A percentile compares a stretch with the other conserved stretches of the same genome.
Evolutionary conservation across 2,113 vertebrate species (phyloP).

Genomic region (Ariopsis seemanni): DNA sequence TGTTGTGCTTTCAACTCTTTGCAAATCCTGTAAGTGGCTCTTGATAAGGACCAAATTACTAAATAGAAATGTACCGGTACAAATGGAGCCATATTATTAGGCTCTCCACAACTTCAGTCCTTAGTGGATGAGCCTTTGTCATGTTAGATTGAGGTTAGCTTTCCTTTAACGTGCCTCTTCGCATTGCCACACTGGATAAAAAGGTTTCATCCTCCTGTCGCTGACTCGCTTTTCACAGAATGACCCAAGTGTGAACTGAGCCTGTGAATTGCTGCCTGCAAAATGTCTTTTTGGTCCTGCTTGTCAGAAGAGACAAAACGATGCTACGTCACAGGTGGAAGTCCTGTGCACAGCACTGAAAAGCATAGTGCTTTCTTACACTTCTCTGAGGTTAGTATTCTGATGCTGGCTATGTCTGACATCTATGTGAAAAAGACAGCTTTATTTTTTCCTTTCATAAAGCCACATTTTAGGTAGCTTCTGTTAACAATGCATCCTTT

Average conservation of each 20-base stretch:
- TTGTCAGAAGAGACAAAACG: slow-evolving; percentile 4
- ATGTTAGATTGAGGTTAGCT: background rate
- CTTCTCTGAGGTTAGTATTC: background rate
- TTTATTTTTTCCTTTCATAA: background rate
- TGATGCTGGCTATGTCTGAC: background rate
- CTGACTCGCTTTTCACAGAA: background rate
- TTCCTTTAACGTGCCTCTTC: slow-evolving; percentile 2
- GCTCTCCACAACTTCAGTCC: background rate
- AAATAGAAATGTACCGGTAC: slow-evolving; percentile 13
- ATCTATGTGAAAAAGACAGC: background rate
- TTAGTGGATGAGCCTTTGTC: background rate
- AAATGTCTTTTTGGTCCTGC: background rate
- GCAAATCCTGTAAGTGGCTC: background rate
- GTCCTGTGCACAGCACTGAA: background rate
- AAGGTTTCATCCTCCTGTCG: background rate
- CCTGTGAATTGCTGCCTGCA: background rate
- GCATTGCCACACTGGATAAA: background rate
- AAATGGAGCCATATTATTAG: slow-evolving; percentile 7
- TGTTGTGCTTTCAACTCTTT: background rate
- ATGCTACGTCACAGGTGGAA: background rate
- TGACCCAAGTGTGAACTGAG: background rate
- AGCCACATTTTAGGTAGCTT: background rate
- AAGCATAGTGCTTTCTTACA: background rate
- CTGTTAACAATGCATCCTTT: background rate
- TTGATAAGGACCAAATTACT: background rate